Base-by-base conservation (phyloP, 2,113 vertebrate genomes). In the Seriola quinqueradiata region DNA sequence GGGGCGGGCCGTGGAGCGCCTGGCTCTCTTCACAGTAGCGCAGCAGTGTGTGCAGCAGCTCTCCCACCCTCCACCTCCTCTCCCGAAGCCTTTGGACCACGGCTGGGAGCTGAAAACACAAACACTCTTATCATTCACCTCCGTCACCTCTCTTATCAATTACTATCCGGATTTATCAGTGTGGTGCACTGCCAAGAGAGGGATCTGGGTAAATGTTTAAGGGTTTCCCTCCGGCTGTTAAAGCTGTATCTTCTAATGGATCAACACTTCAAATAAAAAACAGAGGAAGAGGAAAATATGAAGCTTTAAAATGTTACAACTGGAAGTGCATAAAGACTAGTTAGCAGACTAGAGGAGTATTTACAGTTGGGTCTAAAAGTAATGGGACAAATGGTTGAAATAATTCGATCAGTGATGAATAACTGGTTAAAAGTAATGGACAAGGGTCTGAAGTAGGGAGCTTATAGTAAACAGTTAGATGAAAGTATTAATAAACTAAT, bases 41-140 rank as follows among this genome's bases (percentile, higher is more conserved):
- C 89, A 99, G 91, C 74, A 99, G 95, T 34, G 95, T 95, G 92
- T 97, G 97, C 48, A 99, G 95, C 70, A 99, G 95, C 77, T 98
- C 97, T 28, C 97, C 96, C 23, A 97, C 96, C 86, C 94, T 96
- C 96, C 97, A 97, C 73, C 91, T 95, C 90, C 91, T 95, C 79
- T 97, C 97, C 85, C 85, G 93, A 17, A 98, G 94, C 72, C 79
- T 94, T 81, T 96, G 96, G 38, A 95, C 90, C 70, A 96, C 93
- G 0, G 58, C 86, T 7, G 96, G 97, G 89, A 99, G 96, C 98
- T 99, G 82, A 60, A 91, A 58, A 78, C 5, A 63, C 28, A 44
- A 21, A 85, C 1, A 48, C 46, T 4, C 3, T 16, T 2, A 59
- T 19, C 17, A 54, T 21, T 77, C 19, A 66, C 14, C 59, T 19